Base-by-base conservation (phyloP, 2,888 invertebrate species). In the Ferdinandea cuprea region DNA sequence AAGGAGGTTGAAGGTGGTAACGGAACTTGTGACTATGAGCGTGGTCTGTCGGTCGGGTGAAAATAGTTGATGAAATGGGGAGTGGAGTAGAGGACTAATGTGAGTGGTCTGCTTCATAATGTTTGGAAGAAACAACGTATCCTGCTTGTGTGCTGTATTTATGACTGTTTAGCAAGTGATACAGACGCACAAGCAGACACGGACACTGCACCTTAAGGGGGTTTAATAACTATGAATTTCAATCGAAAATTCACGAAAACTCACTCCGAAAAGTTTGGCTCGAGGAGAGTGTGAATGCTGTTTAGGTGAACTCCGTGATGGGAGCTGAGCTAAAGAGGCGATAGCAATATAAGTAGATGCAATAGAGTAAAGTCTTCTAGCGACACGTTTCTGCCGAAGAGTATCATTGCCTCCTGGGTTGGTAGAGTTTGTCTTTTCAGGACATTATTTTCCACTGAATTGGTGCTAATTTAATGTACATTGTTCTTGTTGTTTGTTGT, bases 161-260 rank as follows among this genome's bases (percentile, higher is more conserved):
- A 77, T 66, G 52, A 35, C 28, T 65, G 54, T 71, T 56, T 81
- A 54, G 59, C 59, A 81, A 81, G 77, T 66, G 71, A 71, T 81
- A 54, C 65, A 77, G 65, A 76, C 71, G 71, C 65, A 66, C 63
- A 65, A 15, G 69, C 35, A 58, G 21, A 40, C 17, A 37, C 32
- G 15, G 21, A 32, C 35, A 25, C 19, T 42, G n/a, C 15, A 50
- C 42, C 37, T 37, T 32, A 69, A 65, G 69, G 71, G 65, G n/a
- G n/a, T n/a, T 21, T 81, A 56, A 66, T 56, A n/a, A n/a, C 65
- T 81, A 81, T 81, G 81, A 81, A 81, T 81, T 81, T 81, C 69
- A 72, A 77, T 81, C 81, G 77, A 71, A 76, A 50, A 63, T 65
- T 76, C 58, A 79, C 65, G 73, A 66, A 59, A 72, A 50, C 48